Evolutionary conservation across 2,797 vertebrate genomes (phyloP).

Genomic region (Loriculus beryllinus): DNA sequence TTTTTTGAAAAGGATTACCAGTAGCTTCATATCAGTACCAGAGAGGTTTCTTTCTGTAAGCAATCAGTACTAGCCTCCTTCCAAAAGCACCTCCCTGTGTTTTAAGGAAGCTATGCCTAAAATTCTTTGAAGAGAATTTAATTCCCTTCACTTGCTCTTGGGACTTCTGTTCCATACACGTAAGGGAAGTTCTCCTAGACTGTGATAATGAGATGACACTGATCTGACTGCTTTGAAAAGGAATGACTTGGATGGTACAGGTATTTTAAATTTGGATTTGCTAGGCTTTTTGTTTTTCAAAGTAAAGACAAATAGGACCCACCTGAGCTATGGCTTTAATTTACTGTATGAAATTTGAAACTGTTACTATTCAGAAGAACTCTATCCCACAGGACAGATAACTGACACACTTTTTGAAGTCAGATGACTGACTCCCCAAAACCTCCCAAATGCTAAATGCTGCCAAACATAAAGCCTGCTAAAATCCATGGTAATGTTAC

Average conservation of each 20-base stretch:
- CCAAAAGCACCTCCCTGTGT: not conserved
- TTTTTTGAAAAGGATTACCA: not conserved
- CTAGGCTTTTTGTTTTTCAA: not conserved
- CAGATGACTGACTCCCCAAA: not conserved
- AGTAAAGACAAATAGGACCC: not conserved
- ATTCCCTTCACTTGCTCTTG: not conserved
- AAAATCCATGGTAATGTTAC: not conserved
- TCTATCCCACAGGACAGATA: not conserved
- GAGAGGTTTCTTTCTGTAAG: not conserved
- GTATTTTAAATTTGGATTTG: not conserved
- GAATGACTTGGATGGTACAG: not conserved
- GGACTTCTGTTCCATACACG: not conserved
- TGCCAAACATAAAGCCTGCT: not conserved
- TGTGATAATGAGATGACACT: not conserved
- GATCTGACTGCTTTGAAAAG: not conserved
- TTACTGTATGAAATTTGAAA: not conserved
- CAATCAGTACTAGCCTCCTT: not conserved
- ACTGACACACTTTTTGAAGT: not conserved
- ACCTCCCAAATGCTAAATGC: not conserved
- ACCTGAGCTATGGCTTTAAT: not conserved
- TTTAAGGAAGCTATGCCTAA: not conserved
- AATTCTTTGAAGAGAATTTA: not conserved
- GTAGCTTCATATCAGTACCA: accelerated
- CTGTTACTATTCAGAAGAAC: not conserved
- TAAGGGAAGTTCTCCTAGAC: not conserved